phyloP scores from a whole-genome alignment of 1,140 invertebrate species.

The Ctenoplectra terminalis region DNA sequence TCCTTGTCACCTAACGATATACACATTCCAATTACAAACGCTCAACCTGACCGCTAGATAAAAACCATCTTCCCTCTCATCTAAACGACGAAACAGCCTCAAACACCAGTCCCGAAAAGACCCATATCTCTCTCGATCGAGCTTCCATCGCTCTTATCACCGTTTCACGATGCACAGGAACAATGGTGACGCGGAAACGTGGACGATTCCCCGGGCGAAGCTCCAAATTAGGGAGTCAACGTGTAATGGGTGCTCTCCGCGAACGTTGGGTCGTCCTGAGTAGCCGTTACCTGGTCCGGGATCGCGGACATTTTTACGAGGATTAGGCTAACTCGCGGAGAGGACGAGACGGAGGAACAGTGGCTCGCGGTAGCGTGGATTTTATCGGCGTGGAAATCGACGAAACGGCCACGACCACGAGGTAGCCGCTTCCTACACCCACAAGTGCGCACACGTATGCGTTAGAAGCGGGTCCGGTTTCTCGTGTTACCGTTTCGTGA shows the following conservation, averaged over 20 bases:
- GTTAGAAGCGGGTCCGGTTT: conserved; percentile 62
- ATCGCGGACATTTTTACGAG: conserved; percentile 49
- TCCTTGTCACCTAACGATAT: no score
- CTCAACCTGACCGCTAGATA: no score
- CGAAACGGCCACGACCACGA: conserved; percentile 34
- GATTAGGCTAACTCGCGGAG: conserved; percentile 32
- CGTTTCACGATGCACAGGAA: background rate
- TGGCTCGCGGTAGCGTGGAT: conserved; percentile 40
- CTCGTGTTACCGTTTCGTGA: conserved; percentile 70
- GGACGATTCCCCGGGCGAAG: background rate
- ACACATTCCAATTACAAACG: no score
- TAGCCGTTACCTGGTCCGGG: background rate
- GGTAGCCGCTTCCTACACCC: conserved; percentile 44
- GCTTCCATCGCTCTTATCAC: background rate
- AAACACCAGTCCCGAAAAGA: background rate
- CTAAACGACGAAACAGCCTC: background rate
- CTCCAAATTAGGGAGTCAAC: conserved; percentile 1
- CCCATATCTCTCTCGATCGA: background rate
- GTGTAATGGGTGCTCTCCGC: background rate
- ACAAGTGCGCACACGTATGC: conserved; percentile 17
- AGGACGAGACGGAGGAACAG: conserved; percentile 5
- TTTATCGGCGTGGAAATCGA: conserved; percentile 58
- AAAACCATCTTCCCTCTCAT: background rate
- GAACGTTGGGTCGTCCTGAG: background rate
- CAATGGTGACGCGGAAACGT: background rate